Evolutionary conservation across 2,797 vertebrate genomes (phyloP), one percentile per base, ranked within the genome.

Genomic region (Ptychobarbus kaznakovi): DNA sequence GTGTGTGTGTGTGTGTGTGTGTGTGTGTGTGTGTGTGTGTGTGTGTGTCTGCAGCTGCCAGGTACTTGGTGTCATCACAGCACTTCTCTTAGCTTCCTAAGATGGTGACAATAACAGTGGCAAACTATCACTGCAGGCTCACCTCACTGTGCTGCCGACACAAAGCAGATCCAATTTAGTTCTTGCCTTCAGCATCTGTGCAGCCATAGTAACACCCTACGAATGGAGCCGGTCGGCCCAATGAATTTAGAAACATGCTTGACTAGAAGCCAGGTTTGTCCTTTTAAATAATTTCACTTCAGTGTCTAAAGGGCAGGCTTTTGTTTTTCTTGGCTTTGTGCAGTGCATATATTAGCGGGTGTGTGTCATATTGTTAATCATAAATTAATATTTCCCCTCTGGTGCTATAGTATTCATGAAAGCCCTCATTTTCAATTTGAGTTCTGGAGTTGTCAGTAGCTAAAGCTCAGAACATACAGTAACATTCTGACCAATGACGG

Each of bases 11-110:
- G 85, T 25, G 18, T 56, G 18, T 40, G 38, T 40, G 38, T 40
- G 38, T 40, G 38, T 40, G 38, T 40, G 77, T 83, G 79, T 85
- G 85, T 87, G 77, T 83, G 81, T 85, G 85, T 87, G 69, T 83
- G 81, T 85, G 85, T 25, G 7, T 56, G 2, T 63, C 63, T 44
- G 80, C 82, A 28, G 42, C 44, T 72, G 35, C 35, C 61, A 83
- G 28, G 63, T 22, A 63, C 56, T 74, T 83, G 72, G 35, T 68
- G 32, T 84, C 46, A 77, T 78, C 49, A 70, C 49, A 70, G 74
- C 65, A 44, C 61, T 42, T 42, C 80, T 82, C 80, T 70, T 84
- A 44, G 63, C 74, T 78, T 77, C 63, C 49, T 56, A n/a, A 73
- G 49, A 35, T 84, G 74, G 12, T 46, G 49, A 84, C 63, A 69